These are phyloP conservation scores for Sitodiplosis mosellana DNA, from an alignment of 1,140 invertebrate genomes.

Conservation along the genomic window DNA sequence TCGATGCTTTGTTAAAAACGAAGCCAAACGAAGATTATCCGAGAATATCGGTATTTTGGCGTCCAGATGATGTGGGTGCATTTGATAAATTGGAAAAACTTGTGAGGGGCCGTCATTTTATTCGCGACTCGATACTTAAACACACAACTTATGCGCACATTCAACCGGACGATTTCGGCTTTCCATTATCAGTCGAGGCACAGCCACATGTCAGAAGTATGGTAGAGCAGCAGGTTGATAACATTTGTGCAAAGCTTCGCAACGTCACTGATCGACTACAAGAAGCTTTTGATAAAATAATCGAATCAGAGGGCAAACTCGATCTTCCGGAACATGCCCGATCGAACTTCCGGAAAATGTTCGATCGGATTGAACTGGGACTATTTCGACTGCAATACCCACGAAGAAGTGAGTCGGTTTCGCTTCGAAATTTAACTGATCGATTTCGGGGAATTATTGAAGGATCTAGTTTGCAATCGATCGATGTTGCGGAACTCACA, in stretches of 20 bases:
- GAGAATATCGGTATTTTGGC: background rate
- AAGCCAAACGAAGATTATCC: too few relatives aligned
- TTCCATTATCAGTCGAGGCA: background rate
- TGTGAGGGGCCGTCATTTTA: background rate
- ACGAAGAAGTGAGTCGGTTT: background rate
- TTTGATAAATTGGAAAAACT: background rate
- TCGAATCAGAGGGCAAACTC: too few relatives aligned
- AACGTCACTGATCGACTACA: background rate
- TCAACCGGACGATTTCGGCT: background rate
- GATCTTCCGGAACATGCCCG: too few relatives aligned
- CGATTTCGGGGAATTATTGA: too few relatives aligned
- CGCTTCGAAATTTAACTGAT: background rate
- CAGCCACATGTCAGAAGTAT: background rate
- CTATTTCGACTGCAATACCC: too few relatives aligned
- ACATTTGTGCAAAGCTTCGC: background rate
- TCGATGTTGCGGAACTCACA: too few relatives aligned
- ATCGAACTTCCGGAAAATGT: background rate
- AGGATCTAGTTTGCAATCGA: too few relatives aligned
- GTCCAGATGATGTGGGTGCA: background rate
- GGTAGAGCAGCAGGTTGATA: background rate
- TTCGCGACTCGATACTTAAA: background rate
- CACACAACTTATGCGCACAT: background rate
- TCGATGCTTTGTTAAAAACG: background rate
- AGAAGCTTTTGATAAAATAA: background rate
- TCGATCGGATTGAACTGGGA: background rate